Percentiles rank a stretch among this genome's conserved stretches.
Conservation (phyloP, 2,888 invertebrate genomes). For the Palloptera scutellata region DNA sequence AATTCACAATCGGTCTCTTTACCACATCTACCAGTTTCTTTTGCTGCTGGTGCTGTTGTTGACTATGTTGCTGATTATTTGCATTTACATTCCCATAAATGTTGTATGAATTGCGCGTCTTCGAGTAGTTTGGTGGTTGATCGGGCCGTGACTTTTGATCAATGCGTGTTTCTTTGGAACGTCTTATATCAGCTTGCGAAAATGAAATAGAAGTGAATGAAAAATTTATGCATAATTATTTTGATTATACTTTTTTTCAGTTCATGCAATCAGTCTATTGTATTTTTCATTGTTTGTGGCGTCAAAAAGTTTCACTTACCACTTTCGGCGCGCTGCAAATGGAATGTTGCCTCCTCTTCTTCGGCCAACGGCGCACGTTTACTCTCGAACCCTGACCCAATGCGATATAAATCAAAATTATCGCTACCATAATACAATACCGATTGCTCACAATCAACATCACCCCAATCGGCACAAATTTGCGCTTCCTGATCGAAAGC, state of each 20-base stretch:
- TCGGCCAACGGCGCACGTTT: slow-evolving; percentile 69
- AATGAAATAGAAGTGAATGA: background rate
- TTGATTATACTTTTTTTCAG: background rate
- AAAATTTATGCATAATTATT: slow-evolving; percentile 3
- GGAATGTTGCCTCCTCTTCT: slow-evolving; percentile 77
- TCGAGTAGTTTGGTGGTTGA: slow-evolving; percentile 49
- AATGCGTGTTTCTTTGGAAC: slow-evolving; percentile 58
- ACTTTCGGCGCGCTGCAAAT: slow-evolving; percentile 77
- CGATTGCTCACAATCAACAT: slow-evolving; percentile 85
- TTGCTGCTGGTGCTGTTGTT: slow-evolving; percentile 32
- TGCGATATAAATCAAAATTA: slow-evolving; percentile 85
- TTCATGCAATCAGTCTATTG: background rate
- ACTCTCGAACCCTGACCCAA: slow-evolving; percentile 78
- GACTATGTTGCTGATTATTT: slow-evolving; percentile 25
- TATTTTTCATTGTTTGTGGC: background rate
- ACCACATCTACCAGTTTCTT: slow-evolving; percentile 43
- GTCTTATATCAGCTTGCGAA: slow-evolving; percentile 53
- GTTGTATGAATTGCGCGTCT: slow-evolving; percentile 45
- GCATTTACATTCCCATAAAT: slow-evolving; percentile 44
- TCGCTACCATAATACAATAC: slow-evolving; percentile 82
- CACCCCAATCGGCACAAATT: slow-evolving; percentile 91
- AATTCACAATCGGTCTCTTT: slow-evolving; percentile 57
- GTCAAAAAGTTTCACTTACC: slow-evolving; percentile 56
- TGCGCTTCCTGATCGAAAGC: slow-evolving; percentile 92
- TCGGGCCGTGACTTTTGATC: slow-evolving; percentile 60